A percentile compares a stretch with the other conserved stretches of the same genome.
Evolutionary conservation across 2,888 invertebrate species (phyloP).

Genomic region (Arctia plantaginis): DNA sequence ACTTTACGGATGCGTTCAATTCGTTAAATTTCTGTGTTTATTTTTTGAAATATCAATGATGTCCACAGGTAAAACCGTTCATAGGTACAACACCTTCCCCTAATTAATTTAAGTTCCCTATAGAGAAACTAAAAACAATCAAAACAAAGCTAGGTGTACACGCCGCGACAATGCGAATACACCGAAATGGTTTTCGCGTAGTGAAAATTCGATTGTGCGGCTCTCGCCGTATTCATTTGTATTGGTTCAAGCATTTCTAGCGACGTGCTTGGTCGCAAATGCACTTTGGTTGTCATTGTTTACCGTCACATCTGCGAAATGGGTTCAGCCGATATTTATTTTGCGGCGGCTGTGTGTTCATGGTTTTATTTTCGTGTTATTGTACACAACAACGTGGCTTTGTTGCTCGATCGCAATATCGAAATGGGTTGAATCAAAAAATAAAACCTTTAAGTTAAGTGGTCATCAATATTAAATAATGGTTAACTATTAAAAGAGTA

Average conservation of each 20-base stretch:
- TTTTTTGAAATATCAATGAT: no score
- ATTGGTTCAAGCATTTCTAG: slow-evolving; percentile 47
- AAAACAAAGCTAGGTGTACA: slow-evolving; percentile 16
- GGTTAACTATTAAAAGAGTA: no score
- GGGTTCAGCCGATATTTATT: slow-evolving; percentile 44
- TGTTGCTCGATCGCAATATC: slow-evolving; percentile 11
- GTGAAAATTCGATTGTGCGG: slow-evolving; percentile 64
- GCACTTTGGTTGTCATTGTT: slow-evolving; percentile 64
- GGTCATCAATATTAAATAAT: neutral
- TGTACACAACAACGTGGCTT: slow-evolving; percentile 10
- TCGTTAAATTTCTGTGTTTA: no score
- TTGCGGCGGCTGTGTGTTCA: slow-evolving; percentile 46
- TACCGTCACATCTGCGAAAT: slow-evolving; percentile 54
- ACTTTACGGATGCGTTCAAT: no score
- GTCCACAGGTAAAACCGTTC: no score
- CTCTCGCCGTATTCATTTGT: slow-evolving; percentile 50
- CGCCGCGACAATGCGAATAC: slow-evolving; percentile 34
- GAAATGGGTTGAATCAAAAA: neutral
- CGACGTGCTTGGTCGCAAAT: slow-evolving; percentile 56
- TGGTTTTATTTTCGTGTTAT: slow-evolving; percentile 31
- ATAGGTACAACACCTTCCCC: no score
- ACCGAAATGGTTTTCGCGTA: slow-evolving; percentile 57
- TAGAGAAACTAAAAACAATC: neutral
- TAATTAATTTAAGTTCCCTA: neutral
- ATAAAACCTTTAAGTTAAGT: neutral